phyloP scores from a whole-genome alignment of 2,888 invertebrate genomes.

The Trypoxylon attenuatum region DNA sequence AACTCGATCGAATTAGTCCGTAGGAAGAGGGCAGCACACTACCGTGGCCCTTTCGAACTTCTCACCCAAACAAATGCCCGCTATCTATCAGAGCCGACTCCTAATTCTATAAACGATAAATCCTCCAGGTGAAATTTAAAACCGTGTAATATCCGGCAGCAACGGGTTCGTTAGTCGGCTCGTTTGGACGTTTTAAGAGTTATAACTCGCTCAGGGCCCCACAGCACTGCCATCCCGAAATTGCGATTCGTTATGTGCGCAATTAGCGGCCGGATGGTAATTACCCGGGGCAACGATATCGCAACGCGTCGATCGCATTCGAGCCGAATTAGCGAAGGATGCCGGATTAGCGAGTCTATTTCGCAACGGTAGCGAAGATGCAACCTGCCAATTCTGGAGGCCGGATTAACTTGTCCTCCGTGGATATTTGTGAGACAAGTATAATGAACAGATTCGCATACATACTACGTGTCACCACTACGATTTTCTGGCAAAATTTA shows the following conservation, averaged over 20 bases:
- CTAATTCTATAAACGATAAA: constrained; percentile 38
- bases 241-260: constrained; percentile 43
- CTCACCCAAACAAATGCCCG: neutral
- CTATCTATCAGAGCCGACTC: neutral
- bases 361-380: constrained; percentile 13
- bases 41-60: neutral
- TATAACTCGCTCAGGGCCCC: neutral
- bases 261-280: constrained; percentile 46
- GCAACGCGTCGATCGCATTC: constrained; percentile 37
- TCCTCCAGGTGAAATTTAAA: constrained; percentile 21
- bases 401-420: constrained; percentile 1
- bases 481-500: no score
- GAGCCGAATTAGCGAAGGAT: constrained; percentile 38
- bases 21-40: neutral
- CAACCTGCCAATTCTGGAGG: no score
- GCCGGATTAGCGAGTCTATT: constrained; percentile 23
- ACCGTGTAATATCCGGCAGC: constrained; percentile 37
- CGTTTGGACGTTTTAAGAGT: constrained; percentile 21
- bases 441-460: no score
- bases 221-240: constrained; percentile 10
- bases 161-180: constrained; percentile 15
- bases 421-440: constrained; percentile 28
- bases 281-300: constrained; percentile 43
- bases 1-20: neutral
- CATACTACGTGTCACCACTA: no score